A percentile compares a stretch with the other conserved stretches of the same genome.
Evolutionary conservation across 2,888 invertebrate genomes (phyloP).

Genomic region (Branchellion lobata): DNA sequence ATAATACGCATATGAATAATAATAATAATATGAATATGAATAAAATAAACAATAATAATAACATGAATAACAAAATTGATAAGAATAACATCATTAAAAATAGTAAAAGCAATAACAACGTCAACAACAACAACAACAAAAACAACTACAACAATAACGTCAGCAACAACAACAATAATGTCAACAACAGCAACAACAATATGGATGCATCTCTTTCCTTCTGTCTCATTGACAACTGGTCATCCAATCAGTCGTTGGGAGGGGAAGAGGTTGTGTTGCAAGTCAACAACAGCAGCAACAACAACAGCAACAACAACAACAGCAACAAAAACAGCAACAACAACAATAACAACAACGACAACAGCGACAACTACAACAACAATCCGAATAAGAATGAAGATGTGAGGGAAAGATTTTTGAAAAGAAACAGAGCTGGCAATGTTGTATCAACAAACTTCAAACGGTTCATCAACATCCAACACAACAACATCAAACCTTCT

Average conservation of each 20-base stretch:
- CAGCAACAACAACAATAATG: neutral
- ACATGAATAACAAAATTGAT: no score
- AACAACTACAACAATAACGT: neutral
- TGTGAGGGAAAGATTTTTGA: neutral
- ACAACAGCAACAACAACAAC: neutral
- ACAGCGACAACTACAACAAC: conserved; percentile 20
- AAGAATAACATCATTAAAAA: no score
- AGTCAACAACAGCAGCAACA: neutral
- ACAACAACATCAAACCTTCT: conserved; percentile 36
- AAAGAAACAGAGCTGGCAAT: neutral
- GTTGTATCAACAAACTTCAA: neutral
- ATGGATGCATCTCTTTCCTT: neutral
- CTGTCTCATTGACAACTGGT: neutral
- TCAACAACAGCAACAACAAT: neutral
- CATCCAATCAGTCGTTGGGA: neutral
- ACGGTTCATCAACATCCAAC: neutral
- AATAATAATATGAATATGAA: no score
- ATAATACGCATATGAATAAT: no score
- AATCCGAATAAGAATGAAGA: neutral
- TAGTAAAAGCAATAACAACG: no score
- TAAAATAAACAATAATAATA: no score
- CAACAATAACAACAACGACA: conserved; percentile 12
- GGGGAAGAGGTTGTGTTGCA: conserved; percentile 11
- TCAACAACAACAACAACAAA: conserved; percentile 4
- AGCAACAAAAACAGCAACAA: conserved; percentile 29